These are phyloP conservation scores for Exocentrus adspersus DNA, from an alignment of 2,888 invertebrate species.

Conservation along the genomic window DNA sequence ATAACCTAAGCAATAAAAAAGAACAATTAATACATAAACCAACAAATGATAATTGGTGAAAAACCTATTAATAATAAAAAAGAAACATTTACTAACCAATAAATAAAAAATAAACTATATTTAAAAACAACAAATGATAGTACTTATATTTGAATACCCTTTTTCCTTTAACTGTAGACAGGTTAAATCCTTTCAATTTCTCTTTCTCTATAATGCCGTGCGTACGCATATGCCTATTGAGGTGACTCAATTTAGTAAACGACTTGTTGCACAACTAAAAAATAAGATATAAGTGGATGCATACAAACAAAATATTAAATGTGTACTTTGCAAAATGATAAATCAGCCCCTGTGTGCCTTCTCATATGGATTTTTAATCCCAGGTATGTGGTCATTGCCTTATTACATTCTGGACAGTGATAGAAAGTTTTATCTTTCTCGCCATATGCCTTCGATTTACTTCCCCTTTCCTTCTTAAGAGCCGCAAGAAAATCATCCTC, in stretches of 20 bases:
- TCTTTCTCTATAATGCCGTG: constrained; percentile 51
- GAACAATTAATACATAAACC: background rate
- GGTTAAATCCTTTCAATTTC: constrained; percentile 32
- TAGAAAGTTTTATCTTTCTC: constrained; percentile 49
- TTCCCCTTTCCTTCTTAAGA: constrained; percentile 34
- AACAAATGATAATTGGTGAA: background rate
- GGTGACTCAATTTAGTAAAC: constrained; percentile 57
- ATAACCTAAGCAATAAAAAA: constrained; percentile 52
- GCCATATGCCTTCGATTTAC: constrained; percentile 31
- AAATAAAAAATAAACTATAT: too few relatives aligned
- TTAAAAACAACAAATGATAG: too few relatives aligned
- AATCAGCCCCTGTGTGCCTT: constrained; percentile 69
- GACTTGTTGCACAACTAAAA: constrained; percentile 59
- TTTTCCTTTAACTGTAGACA: constrained; percentile 46
- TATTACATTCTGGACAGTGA: constrained; percentile 56
- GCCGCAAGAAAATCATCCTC: constrained; percentile 39
- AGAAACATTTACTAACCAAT: too few relatives aligned
- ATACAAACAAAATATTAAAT: constrained; percentile 5
- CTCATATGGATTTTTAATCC: constrained; percentile 69
- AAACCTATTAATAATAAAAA: background rate
- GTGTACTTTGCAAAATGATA: constrained; percentile 53
- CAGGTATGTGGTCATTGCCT: constrained; percentile 53
- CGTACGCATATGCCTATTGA: constrained; percentile 55
- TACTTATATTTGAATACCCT: constrained; percentile 47
- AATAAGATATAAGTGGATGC: background rate